A percentile compares a stretch with the other conserved stretches of the same genome.
Conservation (phyloP, 2,888 invertebrate species). For the Spialia ferax region DNA sequence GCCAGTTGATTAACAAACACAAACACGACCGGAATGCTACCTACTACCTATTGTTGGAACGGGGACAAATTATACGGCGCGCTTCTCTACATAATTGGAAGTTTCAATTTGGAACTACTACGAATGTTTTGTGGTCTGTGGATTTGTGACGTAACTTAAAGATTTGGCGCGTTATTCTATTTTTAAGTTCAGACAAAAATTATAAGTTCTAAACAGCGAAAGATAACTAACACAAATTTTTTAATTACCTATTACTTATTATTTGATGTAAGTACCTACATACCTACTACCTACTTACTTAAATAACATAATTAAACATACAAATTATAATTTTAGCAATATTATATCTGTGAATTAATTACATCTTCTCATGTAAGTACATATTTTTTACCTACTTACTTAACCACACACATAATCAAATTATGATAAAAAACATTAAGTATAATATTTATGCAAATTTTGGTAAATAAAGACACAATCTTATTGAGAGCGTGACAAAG, state of each 20-base stretch:
- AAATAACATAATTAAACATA: too few relatives aligned
- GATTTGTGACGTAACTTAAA: constrained; percentile 19
- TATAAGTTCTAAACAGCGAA: neutral
- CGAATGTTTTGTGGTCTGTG: constrained; percentile 15
- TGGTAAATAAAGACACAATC: constrained; percentile 7
- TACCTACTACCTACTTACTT: too few relatives aligned
- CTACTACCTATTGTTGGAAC: constrained; percentile 14
- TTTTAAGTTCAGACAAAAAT: neutral
- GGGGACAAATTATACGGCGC: constrained; percentile 24
- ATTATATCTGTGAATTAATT: too few relatives aligned
- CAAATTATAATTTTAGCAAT: too few relatives aligned
- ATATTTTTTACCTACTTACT: too few relatives aligned
- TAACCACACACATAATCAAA: too few relatives aligned
- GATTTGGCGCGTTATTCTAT: constrained; percentile 24
- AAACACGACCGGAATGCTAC: constrained; percentile 27
- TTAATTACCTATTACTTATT: neutral
- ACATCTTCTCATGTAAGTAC: too few relatives aligned
- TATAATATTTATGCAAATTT: constrained; percentile 8
- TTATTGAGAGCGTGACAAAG: constrained; percentile 14
- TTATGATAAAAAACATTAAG: too few relatives aligned
- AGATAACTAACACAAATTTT: neutral
- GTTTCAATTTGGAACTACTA: constrained; percentile 7
- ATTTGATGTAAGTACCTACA: neutral
- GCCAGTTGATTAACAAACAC: constrained; percentile 28
- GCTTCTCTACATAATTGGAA: constrained; percentile 27